Evolutionary conservation across 2,888 invertebrate species (phyloP).

Genomic region (Papilio protenor): DNA sequence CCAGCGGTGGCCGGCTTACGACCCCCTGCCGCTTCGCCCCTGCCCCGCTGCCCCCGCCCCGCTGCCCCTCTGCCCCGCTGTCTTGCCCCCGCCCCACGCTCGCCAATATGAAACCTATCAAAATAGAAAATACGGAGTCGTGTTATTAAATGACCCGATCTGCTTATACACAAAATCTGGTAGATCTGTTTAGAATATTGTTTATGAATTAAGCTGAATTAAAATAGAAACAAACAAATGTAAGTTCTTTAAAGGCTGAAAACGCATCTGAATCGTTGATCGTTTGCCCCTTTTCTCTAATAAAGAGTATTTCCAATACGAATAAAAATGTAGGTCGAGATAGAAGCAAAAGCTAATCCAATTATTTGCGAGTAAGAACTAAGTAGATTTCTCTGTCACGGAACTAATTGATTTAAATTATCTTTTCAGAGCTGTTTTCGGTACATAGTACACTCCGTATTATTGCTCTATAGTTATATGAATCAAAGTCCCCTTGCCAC

Average conservation of each 20-base stretch:
- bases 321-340: not conserved
- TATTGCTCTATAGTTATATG: not conserved
- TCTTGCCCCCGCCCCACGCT: conserved; percentile 64
- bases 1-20: conserved; percentile 65
- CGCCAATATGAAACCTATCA: conserved; percentile 74
- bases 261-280: too few species aligned
- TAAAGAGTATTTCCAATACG: not conserved
- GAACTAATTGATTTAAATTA: conserved; percentile 7
- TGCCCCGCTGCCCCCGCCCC: conserved; percentile 50
- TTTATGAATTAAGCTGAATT: conserved; percentile 1
- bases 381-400: conserved; percentile 3
- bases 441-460: not conserved
- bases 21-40: conserved; percentile 65
- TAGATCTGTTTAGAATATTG: conserved; percentile 44
- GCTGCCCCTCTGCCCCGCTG: conserved; percentile 42
- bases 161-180: conserved; percentile 45
- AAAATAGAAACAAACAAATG: not conserved
- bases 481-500: not conserved
- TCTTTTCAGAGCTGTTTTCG: not conserved
- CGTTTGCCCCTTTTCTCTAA: not conserved
- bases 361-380: not conserved
- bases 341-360: not conserved
- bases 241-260: too few species aligned
- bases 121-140: conserved; percentile 64
- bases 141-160: conserved; percentile 64